Evolutionary conservation across 2,888 invertebrate genomes (phyloP), one percentile per base, ranked within the genome.

Genomic region (Leucoptera coffeella): DNA sequence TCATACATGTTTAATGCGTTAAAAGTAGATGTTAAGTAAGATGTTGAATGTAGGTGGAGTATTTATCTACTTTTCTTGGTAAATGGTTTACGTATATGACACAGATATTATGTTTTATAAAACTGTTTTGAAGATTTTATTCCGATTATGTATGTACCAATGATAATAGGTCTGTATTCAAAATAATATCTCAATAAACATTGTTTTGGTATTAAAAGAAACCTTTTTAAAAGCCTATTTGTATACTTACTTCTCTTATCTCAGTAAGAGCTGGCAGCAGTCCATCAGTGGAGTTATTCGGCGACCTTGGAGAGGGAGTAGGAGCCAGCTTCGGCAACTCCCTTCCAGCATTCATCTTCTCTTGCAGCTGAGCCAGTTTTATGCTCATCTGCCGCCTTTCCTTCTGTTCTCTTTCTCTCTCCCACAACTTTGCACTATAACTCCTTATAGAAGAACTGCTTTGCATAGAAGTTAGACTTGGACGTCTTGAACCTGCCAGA

Each of bases 401-500:
- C 50, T 86, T 86, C 50, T 87, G 85, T 48, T 85, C 86, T 30
- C 84, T 60, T 47, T 89, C 89, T 39, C 80, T 75, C 51, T 89
- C 89, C 58, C 85, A 85, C 35, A 84, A 74, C 50, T 80, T 77
- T 39, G 84, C 77, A 47, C 87, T 86, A 60, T 85, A 88, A 58
- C 87, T 88, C 48, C 85, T 78, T 35, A 86, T 78, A 26, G 88
- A 89, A 33, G 84, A 87, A 40, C 82, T 80, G 51, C 82, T 83
- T 53, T 89, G 88, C 43, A 89, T 75, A 35, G 88, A 89, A 38
- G 82, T 84, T 74, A 88, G 71, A 75, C 88, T 87, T 69, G 88
- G 87, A 73, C 88, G 80, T 74, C 88, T 77, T 50, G 87, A 87
- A 77, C 87, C 88, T 88, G 45, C 60, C 41, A n/a, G n/a, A n/a